Base-by-base conservation (phyloP, 2,113 vertebrate species). In the Rhinichthys klamathensis region DNA sequence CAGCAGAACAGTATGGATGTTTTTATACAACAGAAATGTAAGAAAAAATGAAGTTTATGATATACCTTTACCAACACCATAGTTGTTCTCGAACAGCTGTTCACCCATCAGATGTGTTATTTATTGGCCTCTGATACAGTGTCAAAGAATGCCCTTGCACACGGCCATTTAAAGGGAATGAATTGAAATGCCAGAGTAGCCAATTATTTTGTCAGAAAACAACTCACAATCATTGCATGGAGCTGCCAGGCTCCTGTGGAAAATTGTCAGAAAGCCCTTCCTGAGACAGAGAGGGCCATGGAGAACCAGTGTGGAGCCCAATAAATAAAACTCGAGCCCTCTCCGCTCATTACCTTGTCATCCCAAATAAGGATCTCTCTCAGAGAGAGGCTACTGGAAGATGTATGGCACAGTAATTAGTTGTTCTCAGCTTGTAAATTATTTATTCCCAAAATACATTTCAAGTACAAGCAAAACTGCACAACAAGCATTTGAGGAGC, bases 171-270 rank as follows among this genome's bases (percentile, higher is more conserved):
- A 76, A n/a, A 91, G 73, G 15, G 74, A 91, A 85, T 87, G 88
- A 91, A 93, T 91, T 88, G 91, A 91, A 93, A 92, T 93, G 91
- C 91, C 90, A 89, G 86, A 89, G 90, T 86, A 91, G 89, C 89
- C 92, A 93, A 94, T 94, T 94, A 93, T 90, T 88, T 88, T 92
- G 91, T 93, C 92, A 93, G 91, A 89, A 88, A 90, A 90, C 89
- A 88, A 88, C 51, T 91, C 85, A 85, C 88, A 67, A 86, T 84
- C 60, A 65, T 82, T 73, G 77, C 79, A 79, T 82, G 89, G 86
- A 90, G 44, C 82, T 74, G 76, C 82, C 58, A 67, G 58, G 65
- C 56, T 63, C 60, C 81, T 49, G 76, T 73, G 23, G n/a, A 30
- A 38, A 69, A 51, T 79, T 83, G 63, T 87, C 54, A 63, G 72